Conservation (phyloP, 1,140 invertebrate genomes). For the Trachymyrmex cornetzi region DNA sequence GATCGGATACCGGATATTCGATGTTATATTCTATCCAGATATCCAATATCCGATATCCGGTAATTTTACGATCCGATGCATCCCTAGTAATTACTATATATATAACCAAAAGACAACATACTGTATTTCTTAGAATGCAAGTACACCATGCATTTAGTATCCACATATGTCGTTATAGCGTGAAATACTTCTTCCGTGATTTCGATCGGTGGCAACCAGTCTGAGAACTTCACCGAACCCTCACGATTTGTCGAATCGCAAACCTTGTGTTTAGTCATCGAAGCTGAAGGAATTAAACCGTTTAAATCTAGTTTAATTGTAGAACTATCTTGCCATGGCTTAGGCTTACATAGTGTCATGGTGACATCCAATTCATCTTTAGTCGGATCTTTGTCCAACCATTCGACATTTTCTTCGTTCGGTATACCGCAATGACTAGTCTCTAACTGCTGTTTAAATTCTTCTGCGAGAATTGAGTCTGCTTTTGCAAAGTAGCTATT, state of each 20-base stretch:
- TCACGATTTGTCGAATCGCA: background rate
- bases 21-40: too few species aligned
- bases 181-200: constrained; percentile 84
- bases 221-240: background rate
- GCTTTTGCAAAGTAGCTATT: constrained; percentile 67
- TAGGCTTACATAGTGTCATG: background rate
- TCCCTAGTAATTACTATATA: too few species aligned
- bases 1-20: too few species aligned
- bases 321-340: background rate
- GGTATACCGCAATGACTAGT: background rate
- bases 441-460: constrained; percentile 76
- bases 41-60: too few species aligned
- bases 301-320: background rate
- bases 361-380: background rate
- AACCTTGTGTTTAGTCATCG: background rate
- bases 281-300: background rate
- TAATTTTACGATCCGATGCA: too few species aligned
- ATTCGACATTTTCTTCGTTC: constrained; percentile 25
- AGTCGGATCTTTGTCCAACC: constrained; percentile 14
- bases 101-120: constrained; percentile 43
- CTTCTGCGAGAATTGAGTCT: constrained; percentile 75
- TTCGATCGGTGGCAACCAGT: constrained; percentile 82
- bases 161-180: constrained; percentile 87
- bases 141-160: constrained; percentile 87
- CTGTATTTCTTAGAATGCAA: constrained; percentile 81